Evolutionary conservation across 2,888 invertebrate species (phyloP).

Genomic region (Petrolisthes manimaculis): DNA sequence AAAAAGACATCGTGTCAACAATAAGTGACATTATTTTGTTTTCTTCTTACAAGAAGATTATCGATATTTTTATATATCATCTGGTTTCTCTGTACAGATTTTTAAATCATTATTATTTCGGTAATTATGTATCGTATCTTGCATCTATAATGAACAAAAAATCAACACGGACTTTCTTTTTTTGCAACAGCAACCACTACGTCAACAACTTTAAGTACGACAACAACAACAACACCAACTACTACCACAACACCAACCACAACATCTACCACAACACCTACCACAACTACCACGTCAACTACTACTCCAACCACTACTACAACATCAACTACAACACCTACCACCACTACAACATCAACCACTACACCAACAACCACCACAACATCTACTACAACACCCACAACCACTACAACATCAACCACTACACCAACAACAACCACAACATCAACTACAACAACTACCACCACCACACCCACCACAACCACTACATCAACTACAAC

Average conservation of each 20-base stretch:
- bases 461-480: neutral
- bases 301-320: neutral
- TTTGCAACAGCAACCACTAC: neutral
- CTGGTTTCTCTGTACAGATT: too few relatives aligned
- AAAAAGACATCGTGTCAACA: too few relatives aligned
- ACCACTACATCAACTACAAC: neutral
- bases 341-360: neutral
- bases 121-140: too few relatives aligned
- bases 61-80: too few relatives aligned
- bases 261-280: neutral
- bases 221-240: neutral
- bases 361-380: neutral
- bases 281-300: neutral
- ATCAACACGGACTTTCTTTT: neutral
- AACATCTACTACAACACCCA: neutral
- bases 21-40: too few relatives aligned
- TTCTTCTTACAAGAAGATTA: too few relatives aligned
- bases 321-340: neutral
- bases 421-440: neutral
- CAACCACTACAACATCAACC: neutral
- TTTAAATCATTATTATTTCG: too few relatives aligned
- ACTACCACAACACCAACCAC: neutral
- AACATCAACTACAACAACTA: neutral
- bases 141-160: neutral
- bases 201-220: neutral